Evolutionary conservation across 2,888 invertebrate genomes (phyloP), one percentile per base, ranked within the genome.

Genomic region (Alentia gelatinosa): DNA sequence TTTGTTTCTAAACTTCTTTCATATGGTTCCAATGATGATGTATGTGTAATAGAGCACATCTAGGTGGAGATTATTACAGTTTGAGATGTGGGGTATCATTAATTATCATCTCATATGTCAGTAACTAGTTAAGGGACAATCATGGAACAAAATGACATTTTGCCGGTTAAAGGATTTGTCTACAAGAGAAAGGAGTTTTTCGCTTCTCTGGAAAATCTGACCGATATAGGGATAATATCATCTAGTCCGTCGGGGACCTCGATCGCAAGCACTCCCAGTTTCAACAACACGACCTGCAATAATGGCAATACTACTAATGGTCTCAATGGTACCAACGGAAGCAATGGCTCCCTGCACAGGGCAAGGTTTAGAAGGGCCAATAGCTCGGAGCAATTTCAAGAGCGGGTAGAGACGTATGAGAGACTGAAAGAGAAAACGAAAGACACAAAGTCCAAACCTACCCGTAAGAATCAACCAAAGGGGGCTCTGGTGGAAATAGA

Each of bases 181-280:
- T 90, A 88, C 79, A 86, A 75, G 42, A 40, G 89, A 47, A 90
- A 90, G 26, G 84, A 90, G 50, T 89, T 91, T 33, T 91, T 91
- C 88, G 90, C 90, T 26, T 79, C 79, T 26, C 30, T 63, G 26
- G 89, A 86, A 40, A 90, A 84, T 50, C 23, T 79, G 9, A 33
- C 90, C 15, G 89, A 90, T 47, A 37, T 68, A 19, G 83, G 63
- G 30, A 68, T 39, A 19, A 50, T 68, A n/a, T 68, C 63, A 3
- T 63, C 68, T 3, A 90, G 47, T 33, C 86, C 86, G 1, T 42
- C 50, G 26, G 86, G 86, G 5, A 33, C 86, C 30, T 86, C 86
- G 0, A 50, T 50, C 1, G 7, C 86, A 12, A 33, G 47, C n/a
- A 30, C 15, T 86, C 47, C 47, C 4, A 35, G 75, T 39, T 68